Percentiles rank a stretch among this genome's conserved stretches.
Conservation (phyloP, 2,888 invertebrate species). For the Drosophila multiciliata region DNA sequence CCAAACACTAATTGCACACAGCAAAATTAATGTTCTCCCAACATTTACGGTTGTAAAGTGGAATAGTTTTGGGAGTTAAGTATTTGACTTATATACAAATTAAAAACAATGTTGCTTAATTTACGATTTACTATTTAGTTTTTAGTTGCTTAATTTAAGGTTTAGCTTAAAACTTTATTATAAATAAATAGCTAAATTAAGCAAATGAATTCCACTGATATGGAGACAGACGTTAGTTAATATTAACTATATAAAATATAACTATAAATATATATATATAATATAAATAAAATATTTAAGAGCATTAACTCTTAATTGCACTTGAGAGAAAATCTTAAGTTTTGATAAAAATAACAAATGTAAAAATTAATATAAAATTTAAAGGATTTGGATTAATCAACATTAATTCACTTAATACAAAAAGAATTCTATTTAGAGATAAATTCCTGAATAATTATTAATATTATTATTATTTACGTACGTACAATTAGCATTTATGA, state of each 20-base stretch:
- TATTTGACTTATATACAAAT: neutral
- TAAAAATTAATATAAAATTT: too few species aligned
- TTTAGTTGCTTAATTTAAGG: neutral
- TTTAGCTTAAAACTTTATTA: neutral
- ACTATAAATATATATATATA: too few species aligned
- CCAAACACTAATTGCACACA: conserved; percentile 23
- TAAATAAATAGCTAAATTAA: neutral
- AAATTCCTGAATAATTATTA: neutral
- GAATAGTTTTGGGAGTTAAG: neutral
- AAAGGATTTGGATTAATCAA: neutral
- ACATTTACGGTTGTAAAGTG: neutral
- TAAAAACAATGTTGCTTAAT: neutral
- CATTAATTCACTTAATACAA: neutral
- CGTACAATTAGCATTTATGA: neutral
- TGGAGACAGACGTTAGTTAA: neutral
- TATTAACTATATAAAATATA: neutral
- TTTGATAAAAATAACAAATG: neutral
- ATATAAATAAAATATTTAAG: too few species aligned
- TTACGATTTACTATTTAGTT: neutral
- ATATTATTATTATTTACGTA: neutral
- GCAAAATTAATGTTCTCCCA: conserved; percentile 8
- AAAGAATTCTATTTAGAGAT: neutral
- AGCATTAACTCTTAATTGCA: neutral
- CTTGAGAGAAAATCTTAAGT: neutral
- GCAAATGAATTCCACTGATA: neutral